A percentile compares a stretch with the other conserved stretches of the same genome.
Evolutionary conservation across 2,888 invertebrate genomes (phyloP).

Genomic region (Hymenopus coronatus): DNA sequence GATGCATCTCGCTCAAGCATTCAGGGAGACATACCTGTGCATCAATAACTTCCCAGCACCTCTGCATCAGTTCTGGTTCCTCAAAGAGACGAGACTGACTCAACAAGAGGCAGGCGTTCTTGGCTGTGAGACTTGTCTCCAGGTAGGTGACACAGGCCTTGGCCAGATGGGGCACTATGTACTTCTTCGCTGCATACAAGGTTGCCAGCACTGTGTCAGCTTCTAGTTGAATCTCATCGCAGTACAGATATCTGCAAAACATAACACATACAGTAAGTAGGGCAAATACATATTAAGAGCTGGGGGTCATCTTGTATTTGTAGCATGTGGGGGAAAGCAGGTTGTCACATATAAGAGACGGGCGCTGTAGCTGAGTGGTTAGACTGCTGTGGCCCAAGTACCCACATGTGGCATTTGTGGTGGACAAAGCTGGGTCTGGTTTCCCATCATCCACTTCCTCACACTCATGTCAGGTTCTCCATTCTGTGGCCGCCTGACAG

Average conservation of each 20-base stretch:
- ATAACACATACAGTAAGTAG: conserved; percentile 12
- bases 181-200: conserved; percentile 94
- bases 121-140: conserved; percentile 92
- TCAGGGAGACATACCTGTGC: conserved; percentile 73
- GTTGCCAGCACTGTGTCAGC: conserved; percentile 93
- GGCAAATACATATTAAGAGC: too few relatives aligned
- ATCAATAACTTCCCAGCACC: conserved; percentile 97
- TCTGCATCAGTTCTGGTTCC: conserved; percentile 93
- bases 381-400: too few relatives aligned
- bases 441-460: too few relatives aligned
- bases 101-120: conserved; percentile 92
- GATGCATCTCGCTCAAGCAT: conserved; percentile 15
- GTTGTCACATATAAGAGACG: too few relatives aligned
- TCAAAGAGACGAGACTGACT: conserved; percentile 95
- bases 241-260: conserved; percentile 84
- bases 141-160: conserved; percentile 92
- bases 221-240: conserved; percentile 93
- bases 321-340: too few relatives aligned
- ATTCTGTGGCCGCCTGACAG: too few relatives aligned
- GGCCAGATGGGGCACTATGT: conserved; percentile 92
- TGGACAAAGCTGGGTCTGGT: too few relatives aligned
- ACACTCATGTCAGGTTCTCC: too few relatives aligned
- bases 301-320: too few relatives aligned
- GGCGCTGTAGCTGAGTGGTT: too few relatives aligned
- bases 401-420: too few relatives aligned